Base-by-base conservation (phyloP, 2,797 vertebrate genomes). In the Ateles fusciceps region DNA sequence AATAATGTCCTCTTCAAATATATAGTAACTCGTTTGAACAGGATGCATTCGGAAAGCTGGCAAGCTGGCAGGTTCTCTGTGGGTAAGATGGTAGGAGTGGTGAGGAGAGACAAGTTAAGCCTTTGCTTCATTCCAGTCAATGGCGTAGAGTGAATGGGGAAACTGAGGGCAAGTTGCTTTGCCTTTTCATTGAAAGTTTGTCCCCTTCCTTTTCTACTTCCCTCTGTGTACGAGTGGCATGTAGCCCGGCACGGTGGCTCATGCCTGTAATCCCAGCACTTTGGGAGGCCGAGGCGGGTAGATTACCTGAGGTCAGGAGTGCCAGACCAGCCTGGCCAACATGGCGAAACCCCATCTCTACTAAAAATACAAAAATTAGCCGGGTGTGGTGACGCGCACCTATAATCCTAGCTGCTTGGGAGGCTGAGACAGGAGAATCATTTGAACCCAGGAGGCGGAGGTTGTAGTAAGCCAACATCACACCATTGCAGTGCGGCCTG, bases 191-290 rank as follows among this genome's bases (percentile, higher is more conserved):
- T 84, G 68, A 13, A 39, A 2, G 19, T 6, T 4, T 52, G 22
- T 4, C 44, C 13, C 28, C 79, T 59, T 44, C 26, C 78, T 75
- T 46, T 28, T 57, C 59, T 57, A 4, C 48, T 46, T 22, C 8
- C 24, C 11, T 22, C 42, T 42, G 13, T 24, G 26, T 59, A 21
- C 14, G 79, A 24, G 80, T 22, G 42, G 9, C 9, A 0, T 36
- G 89, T 52, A 33, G 61, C 15, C 61, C 0, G 30, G 30, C 15
- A 3, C 0, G 3, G 61, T 17, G 30, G 33, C 7, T n/a, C 61
- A n/a, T 1, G 7, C 30, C 30, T 68, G 30, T 68, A 4, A 64
- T 64, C 33, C 30, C 7, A 64, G 61, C 61, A n/a, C 30, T n/a
- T 68, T 33, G 30, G 61, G 30, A 68, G 61, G 61, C 61, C 0